Evolutionary conservation across 2,888 invertebrate genomes (phyloP).

Genomic region (Eulithis prunata): DNA sequence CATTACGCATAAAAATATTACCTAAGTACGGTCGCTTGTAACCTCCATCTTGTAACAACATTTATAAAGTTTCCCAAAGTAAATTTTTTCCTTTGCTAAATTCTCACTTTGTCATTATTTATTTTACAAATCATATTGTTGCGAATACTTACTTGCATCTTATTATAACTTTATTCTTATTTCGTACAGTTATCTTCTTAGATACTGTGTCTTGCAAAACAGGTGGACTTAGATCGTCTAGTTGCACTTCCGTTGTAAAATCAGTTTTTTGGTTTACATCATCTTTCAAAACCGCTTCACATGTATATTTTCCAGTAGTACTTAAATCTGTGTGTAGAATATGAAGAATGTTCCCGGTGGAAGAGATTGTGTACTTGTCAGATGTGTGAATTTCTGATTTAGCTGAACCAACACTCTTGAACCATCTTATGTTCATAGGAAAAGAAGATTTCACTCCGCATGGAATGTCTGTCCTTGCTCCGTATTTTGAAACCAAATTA

Average conservation of each 20-base stretch:
- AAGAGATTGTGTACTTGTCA: conserved; percentile 25
- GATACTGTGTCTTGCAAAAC: conserved; percentile 5
- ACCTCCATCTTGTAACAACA: too few relatives aligned
- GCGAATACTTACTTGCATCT: conserved; percentile 19
- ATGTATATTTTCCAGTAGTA: conserved; percentile 33
- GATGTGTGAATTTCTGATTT: conserved; percentile 16
- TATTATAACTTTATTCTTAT: conserved; percentile 8
- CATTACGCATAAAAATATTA: too few relatives aligned
- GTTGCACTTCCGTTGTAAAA: conserved; percentile 20
- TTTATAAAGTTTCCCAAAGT: too few relatives aligned
- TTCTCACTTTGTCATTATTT: too few relatives aligned
- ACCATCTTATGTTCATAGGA: conserved; percentile 35
- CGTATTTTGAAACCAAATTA: conserved; percentile 20
- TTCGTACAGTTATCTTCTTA: conserved; percentile 1
- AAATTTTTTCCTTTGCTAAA: too few relatives aligned
- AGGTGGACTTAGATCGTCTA: conserved; percentile 24
- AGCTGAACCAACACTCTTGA: conserved; percentile 4
- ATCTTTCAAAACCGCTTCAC: conserved; percentile 26
- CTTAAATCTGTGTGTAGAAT: conserved; percentile 32
- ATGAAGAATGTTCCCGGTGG: conserved; percentile 25
- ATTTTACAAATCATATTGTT: neutral
- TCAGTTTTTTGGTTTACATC: conserved; percentile 13
- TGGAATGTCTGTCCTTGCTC: conserved; percentile 16
- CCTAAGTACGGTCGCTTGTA: too few relatives aligned
- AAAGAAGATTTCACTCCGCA: conserved; percentile 33